Conservation (phyloP, 2,888 invertebrate genomes). For the Eulithis testata region DNA sequence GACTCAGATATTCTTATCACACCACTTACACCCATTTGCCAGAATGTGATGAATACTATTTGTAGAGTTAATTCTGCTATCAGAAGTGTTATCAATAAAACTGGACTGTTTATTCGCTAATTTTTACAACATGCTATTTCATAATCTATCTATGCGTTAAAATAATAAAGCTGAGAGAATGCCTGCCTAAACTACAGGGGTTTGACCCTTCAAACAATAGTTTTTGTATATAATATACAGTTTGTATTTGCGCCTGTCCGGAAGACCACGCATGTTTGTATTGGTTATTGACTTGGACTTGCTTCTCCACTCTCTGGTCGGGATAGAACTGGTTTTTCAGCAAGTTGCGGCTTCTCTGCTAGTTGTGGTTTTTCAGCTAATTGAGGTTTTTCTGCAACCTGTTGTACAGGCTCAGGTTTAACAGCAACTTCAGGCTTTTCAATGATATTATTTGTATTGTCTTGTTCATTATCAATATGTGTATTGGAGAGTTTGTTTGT, state of each 20-base stretch:
- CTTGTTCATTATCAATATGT: conserved; percentile 59
- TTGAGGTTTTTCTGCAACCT: conserved; percentile 44
- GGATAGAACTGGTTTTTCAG: conserved; percentile 66
- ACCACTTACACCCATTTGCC: conserved; percentile 24
- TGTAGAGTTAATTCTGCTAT: conserved; percentile 30
- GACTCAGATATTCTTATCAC: conserved; percentile 20
- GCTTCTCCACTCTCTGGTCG: conserved; percentile 69
- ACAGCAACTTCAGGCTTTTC: conserved; percentile 46
- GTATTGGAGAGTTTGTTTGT: conserved; percentile 65
- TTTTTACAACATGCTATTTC: conserved; percentile 40
- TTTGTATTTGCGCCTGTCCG: conserved; percentile 61
- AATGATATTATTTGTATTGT: conserved; percentile 30
- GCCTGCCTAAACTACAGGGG: conserved; percentile 37
- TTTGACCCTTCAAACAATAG: conserved; percentile 59
- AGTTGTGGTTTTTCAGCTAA: conserved; percentile 56
- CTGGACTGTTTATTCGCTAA: conserved; percentile 39
- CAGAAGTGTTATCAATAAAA: conserved; percentile 38
- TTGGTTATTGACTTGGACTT: conserved; percentile 75
- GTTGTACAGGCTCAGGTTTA: conserved; percentile 44
- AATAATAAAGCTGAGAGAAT: conserved; percentile 46
- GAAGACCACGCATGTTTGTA: conserved; percentile 64
- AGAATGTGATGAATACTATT: conserved; percentile 26
- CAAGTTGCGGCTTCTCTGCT: conserved; percentile 63
- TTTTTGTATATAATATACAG: conserved; percentile 76
- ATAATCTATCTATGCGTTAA: conserved; percentile 43